Evolutionary conservation across 2,888 invertebrate species (phyloP).

Genomic region (Bhutanitis thaidina): DNA sequence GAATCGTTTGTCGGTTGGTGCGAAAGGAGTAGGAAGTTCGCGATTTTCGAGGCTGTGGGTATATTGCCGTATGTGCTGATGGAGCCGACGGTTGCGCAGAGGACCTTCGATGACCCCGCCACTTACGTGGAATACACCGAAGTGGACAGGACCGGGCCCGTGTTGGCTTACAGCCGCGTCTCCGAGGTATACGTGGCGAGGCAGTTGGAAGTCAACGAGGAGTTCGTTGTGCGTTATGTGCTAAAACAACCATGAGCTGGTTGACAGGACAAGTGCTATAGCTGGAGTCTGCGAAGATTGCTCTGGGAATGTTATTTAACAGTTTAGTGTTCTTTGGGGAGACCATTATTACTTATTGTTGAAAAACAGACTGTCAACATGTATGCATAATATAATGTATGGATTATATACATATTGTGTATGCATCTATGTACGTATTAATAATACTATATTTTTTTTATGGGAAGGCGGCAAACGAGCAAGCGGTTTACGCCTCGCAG

Average conservation of each 20-base stretch:
- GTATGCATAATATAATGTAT: too few species aligned
- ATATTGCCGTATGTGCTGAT: slow-evolving; percentile 40
- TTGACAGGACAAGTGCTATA: too few species aligned
- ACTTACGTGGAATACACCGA: slow-evolving; percentile 28
- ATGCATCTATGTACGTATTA: too few species aligned
- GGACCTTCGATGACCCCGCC: slow-evolving; percentile 32
- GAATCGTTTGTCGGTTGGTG: slow-evolving; percentile 25
- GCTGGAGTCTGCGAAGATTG: too few species aligned
- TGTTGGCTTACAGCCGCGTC: slow-evolving; percentile 30
- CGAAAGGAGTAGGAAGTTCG: slow-evolving; percentile 28
- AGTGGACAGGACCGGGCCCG: slow-evolving; percentile 33
- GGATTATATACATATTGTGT: too few species aligned
- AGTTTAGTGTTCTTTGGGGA: too few species aligned
- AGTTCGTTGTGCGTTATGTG: slow-evolving; percentile 49
- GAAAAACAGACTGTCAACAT: too few species aligned
- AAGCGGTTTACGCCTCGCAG: too few species aligned
- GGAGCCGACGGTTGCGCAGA: slow-evolving; percentile 33
- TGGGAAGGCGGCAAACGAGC: too few species aligned
- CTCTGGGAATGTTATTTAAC: too few species aligned
- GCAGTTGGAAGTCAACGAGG: slow-evolving; percentile 44
- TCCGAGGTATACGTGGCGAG: slow-evolving; percentile 35
- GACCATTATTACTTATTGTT: too few species aligned
- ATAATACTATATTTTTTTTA: too few species aligned
- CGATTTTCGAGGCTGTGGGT: slow-evolving; percentile 23
- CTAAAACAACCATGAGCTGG: not conserved